Conservation (phyloP, 2,797 vertebrate genomes). For the Masticophis lateralis region DNA sequence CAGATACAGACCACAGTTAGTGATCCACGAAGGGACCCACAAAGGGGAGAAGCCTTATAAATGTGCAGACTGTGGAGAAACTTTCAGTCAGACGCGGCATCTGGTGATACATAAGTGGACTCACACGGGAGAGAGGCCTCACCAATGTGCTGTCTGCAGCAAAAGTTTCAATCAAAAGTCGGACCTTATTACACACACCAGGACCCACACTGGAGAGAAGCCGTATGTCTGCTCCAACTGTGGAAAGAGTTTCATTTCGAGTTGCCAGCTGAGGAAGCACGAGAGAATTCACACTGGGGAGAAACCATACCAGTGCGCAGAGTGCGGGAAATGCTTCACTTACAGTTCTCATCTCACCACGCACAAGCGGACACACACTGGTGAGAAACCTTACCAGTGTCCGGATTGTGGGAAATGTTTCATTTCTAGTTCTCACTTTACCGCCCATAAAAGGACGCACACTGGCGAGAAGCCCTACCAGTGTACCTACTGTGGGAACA, state of each 20-base stretch:
- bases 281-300: slow-evolving; percentile 67
- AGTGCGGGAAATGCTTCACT: slow-evolving; percentile 28
- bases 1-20: neutral
- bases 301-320: slow-evolving; percentile 21
- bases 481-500: slow-evolving; percentile 10
- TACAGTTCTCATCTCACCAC: slow-evolving; percentile 25
- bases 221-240: slow-evolving; percentile 69
- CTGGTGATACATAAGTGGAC: slow-evolving; percentile 78
- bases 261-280: slow-evolving; percentile 52
- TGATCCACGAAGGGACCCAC: slow-evolving; percentile 24
- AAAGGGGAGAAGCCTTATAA: slow-evolving; percentile 69
- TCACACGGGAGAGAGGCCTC: slow-evolving; percentile 81
- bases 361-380: slow-evolving; percentile 2
- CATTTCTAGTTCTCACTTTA: slow-evolving; percentile 27
- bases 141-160: slow-evolving; percentile 74
- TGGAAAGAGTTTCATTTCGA: slow-evolving; percentile 57
- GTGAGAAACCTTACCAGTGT: slow-evolving; percentile 21
- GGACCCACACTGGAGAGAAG: slow-evolving; percentile 81
- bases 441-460: slow-evolving; percentile 1
- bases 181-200: slow-evolving; percentile 70
- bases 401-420: slow-evolving; percentile 17
- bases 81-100: slow-evolving; percentile 74
- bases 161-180: slow-evolving; percentile 63
- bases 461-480: slow-evolving; percentile 3
- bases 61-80: slow-evolving; percentile 77